Evolutionary conservation across 1,140 invertebrate genomes (phyloP), one percentile per base, ranked within the genome.

Genomic region (Ceratoteleas bidentatus): DNA sequence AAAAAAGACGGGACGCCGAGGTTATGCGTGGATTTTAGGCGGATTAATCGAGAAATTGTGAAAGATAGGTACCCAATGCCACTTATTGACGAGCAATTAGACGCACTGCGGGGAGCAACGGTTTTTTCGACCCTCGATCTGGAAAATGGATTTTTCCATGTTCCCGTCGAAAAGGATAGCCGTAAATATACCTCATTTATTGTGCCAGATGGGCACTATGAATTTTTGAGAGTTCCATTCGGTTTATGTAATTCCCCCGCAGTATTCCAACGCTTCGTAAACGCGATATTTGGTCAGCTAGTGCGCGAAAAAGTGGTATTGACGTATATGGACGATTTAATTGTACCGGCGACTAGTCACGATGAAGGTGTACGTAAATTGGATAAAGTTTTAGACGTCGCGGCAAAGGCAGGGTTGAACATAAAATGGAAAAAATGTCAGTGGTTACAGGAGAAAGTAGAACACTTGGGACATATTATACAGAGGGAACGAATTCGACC

Each of bases 121-220:
- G 13, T 52, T 7, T 52, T 52, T 11, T 24, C n/a, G 6, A 52
- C 50, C 15, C 11, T 52, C 0, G 50, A 16, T 11, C 14, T 52
- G 5, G 50, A 52, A 11, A 52, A 52, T 52, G 50, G 50, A 16
- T 52, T 52, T n/a, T 52, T 52, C 11, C 50, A 52, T 52, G 50
- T 52, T 6, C 50, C 50, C 15, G 13, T 56, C 4, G 32, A 56
- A 8, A n/a, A 34, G n/a, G 34, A 10, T 33, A 36, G 33, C 6
- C n/a, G 34, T 11, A 33, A 34, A 13, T 36, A 34, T 13, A 56
- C 32, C 7, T 34, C 33, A 7, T 56, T 34, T 13, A 32, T 56
- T 13, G 33, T 34, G 33, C 33, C 32, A 6, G 11, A 14, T 11
- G 53, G 33, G 24, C 32, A 34, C 7, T 34, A 56, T 34, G 53